Conservation (phyloP, 2,888 invertebrate species). For the Dryococelus australis region DNA sequence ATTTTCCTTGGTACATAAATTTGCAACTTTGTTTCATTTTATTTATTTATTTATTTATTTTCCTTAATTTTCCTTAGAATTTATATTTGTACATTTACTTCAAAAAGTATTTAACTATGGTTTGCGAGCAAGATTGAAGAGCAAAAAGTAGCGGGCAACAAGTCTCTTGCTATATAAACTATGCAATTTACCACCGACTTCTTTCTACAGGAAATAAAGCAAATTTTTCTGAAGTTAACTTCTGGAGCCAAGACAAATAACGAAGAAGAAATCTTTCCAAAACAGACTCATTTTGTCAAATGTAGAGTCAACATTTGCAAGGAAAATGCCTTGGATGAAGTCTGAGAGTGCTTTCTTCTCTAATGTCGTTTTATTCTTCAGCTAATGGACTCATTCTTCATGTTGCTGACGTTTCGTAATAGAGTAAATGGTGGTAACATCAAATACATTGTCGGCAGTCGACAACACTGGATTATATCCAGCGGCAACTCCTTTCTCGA, state of each 20-base stretch:
- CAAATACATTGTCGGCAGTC: neutral
- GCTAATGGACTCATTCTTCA: slow-evolving; percentile 16
- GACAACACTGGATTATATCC: neutral
- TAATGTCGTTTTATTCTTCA: slow-evolving; percentile 16
- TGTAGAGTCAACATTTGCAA: neutral
- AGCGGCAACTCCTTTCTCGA: neutral
- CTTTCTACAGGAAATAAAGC: slow-evolving; percentile 9
- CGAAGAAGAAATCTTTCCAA: neutral
- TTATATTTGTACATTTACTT: neutral
- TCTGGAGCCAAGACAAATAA: slow-evolving; percentile 3
- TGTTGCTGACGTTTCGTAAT: slow-evolving; percentile 5
- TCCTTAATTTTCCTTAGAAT: neutral
- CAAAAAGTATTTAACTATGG: neutral
- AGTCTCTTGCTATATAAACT: neutral
- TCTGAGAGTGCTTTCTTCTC: slow-evolving; percentile 9
- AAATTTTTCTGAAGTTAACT: slow-evolving; percentile 2
- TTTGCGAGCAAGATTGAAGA: neutral
- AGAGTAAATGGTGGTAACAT: slow-evolving; percentile 9
- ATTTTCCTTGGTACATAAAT: neutral
- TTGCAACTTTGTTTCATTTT: neutral
- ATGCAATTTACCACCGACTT: neutral
- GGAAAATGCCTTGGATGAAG: neutral
- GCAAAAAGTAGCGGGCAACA: neutral
- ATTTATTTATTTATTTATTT: neutral
- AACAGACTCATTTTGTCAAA: slow-evolving; percentile 16